phyloP scores from a whole-genome alignment of 1,140 invertebrate genomes.

The Phymorhynchus buccinoides region DNA sequence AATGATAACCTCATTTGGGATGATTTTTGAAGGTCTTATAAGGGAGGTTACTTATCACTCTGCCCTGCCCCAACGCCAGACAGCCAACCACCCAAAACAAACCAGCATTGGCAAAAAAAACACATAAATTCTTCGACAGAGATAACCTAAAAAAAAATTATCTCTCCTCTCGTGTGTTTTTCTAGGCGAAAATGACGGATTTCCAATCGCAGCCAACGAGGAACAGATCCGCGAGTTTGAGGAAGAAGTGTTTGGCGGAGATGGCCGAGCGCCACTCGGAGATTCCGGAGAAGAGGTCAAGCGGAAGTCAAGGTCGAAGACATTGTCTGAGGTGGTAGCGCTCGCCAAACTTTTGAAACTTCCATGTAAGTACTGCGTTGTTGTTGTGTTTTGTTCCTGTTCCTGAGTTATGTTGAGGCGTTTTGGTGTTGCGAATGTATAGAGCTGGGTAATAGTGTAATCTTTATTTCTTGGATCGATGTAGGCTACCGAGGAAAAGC shows the following conservation, averaged over 20 bases:
- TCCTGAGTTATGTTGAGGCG: no score
- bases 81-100: no score
- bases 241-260: slow-evolving; percentile 28
- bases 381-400: neutral
- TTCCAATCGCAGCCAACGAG: slow-evolving; percentile 29
- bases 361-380: slow-evolving; percentile 7
- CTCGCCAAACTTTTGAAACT: slow-evolving; percentile 33
- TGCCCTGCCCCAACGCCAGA: no score
- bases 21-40: no score
- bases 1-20: no score
- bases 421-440: no score
- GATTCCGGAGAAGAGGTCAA: slow-evolving; percentile 28
- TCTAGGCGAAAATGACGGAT: slow-evolving; percentile 25
- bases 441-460: no score
- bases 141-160: neutral
- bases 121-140: neutral
- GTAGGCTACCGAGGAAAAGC: no score
- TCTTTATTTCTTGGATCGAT: no score
- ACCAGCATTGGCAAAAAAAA: neutral
- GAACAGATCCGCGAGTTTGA: slow-evolving; percentile 25
- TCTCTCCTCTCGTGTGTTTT: neutral
- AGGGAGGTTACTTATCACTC: no score
- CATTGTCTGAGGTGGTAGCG: slow-evolving; percentile 14
- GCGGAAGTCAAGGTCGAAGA: slow-evolving; percentile 32
- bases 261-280: neutral